Evolutionary conservation across 2,888 invertebrate species (phyloP), one percentile per base, ranked within the genome.

Genomic region (Sphaerophoria taeniata): DNA sequence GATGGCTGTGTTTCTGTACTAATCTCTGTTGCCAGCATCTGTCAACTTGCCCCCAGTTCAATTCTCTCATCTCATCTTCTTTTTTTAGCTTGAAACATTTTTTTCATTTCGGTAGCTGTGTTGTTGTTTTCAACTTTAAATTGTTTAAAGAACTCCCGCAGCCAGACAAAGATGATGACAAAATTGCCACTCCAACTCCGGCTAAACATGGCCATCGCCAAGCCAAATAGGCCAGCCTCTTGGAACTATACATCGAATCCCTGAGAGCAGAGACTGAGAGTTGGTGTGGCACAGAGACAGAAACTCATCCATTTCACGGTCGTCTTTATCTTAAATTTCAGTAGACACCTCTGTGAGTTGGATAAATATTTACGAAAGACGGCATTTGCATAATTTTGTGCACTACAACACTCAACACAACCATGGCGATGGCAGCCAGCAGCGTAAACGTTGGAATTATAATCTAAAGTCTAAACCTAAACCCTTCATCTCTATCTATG

Each of bases 281-380:
- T 43, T 63, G 39, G 58, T 7, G 61, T 79, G 51, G 14, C 36
- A 63, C 5, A 4, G 31, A 53, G 6, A 60, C 36, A 79, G 56
- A 72, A 72, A 76, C 63, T 85, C 76, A 85, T 77, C 77, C 73
- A 77, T 85, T 85, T 85, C 85, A 85, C 73, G 85, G 85, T 85
- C 85, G 85, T 76, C 81, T 85, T 85, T 85, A 85, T 85, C 81
- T 81, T 76, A 77, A 85, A 85, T 81, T 85, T 58, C 73, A 69
- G 81, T 76, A 85, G 85, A 85, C 85, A 85, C 85, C 85, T 85
- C 85, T 77, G 76, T 81, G 85, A 85, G 85, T 85, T 85, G 85
- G 85, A 85, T 77, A 85, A 85, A 85, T 85, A 85, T 85, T 85
- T 85, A 81, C 85, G 69, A 85, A 77, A 85, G 76, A 71, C 80